Evolutionary conservation across 2,888 invertebrate genomes (phyloP), one percentile per base, ranked within the genome.

Genomic region (Leptogaster cylindrica): DNA sequence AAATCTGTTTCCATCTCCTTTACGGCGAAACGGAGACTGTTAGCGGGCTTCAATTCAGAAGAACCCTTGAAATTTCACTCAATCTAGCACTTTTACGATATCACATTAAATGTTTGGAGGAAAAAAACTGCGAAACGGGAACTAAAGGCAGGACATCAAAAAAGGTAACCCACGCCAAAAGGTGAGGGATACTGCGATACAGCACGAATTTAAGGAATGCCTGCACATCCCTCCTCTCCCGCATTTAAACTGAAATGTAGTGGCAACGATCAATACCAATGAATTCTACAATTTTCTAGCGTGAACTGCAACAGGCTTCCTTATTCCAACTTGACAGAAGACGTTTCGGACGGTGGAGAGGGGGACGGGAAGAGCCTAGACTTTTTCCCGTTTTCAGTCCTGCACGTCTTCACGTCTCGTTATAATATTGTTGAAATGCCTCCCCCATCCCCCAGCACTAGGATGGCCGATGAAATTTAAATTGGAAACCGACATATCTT

Each of bases 401-500:
- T 46, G 23, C 16, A 1, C 27, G n/a, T 12, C 18, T 55, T 18
- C 36, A 55, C 25, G 55, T 36, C 36, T 55, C 36, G 12, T 55
- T 55, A 55, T 55, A 55, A 52, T 14, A 4, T 20, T 39, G 23
- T 28, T 36, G 23, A 55, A 55, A 16, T 33, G 55, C 20, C 55
- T 16, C 27, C 55, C 12, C 25, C 10, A 8, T 31, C 10, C 48
- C 31, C 25, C 33, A 39, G 39, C 39, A 23, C 23, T 14, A 55
- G 12, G 36, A 55, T 36, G 36, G 36, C 36, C 36, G 23, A 55
- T 36, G 55, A 36, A 55, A 55, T 55, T 39, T 55, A 36, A 55
- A 36, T 55, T 55, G 55, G 23, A 39, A 55, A 20, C 36, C 55
- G 25, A 39, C 36, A 55, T 55, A 55, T 55, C 55, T 55, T 55